Conservation (phyloP, 1,140 invertebrate genomes). For the Tigriopus japonicus region DNA sequence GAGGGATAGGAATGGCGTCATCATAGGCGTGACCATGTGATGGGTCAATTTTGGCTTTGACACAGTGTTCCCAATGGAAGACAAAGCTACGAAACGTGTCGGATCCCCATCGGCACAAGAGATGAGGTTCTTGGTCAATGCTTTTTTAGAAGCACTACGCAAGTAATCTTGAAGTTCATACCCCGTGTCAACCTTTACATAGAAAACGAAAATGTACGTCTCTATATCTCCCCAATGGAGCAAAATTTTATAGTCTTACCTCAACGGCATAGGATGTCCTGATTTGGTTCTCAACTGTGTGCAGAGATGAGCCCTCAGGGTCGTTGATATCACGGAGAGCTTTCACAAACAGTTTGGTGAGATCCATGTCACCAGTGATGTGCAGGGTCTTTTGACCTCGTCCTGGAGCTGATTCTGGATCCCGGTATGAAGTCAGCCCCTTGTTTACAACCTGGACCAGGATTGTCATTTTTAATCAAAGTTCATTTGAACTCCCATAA, state of each 20-base stretch:
- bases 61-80: too few species aligned
- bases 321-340: not conserved
- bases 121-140: not conserved
- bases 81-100: too few species aligned
- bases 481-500: too few species aligned
- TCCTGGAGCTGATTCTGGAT: conserved; percentile 1
- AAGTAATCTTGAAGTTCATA: not conserved
- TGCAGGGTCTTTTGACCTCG: conserved; percentile 1
- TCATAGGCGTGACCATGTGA: too few species aligned
- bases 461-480: too few species aligned
- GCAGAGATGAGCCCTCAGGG: not conserved
- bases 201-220: not conserved
- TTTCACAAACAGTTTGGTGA: not conserved
- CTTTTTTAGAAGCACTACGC: not conserved
- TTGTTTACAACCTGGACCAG: conserved; percentile 1
- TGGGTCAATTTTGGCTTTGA: too few species aligned
- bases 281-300: not conserved
- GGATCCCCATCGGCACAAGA: not conserved
- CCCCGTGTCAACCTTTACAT: not conserved
- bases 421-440: not conserved
- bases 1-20: too few species aligned
- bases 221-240: not conserved
- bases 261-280: not conserved
- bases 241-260: not conserved
- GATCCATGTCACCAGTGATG: conserved; percentile 6